Conservation (phyloP, 92 coral and sea anemone species). For the Scolanthus callimorphus region DNA sequence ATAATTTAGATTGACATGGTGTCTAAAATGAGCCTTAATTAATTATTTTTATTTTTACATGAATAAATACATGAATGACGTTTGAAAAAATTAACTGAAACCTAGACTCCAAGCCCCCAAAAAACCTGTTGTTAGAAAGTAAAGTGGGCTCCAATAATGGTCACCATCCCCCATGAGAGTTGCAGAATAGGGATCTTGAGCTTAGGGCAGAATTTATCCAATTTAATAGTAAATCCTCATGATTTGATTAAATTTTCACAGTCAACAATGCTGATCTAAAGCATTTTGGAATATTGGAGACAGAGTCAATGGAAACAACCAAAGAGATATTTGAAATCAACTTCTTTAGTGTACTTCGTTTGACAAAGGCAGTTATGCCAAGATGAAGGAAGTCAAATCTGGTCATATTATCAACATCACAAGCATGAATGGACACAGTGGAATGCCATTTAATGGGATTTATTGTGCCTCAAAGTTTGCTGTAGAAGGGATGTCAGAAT, state of each 20-base stretch:
- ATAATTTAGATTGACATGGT: too few species aligned
- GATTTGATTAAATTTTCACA: background rate
- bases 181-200: too few species aligned
- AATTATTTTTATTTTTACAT: too few species aligned
- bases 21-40: too few species aligned
- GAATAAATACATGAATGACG: too few species aligned
- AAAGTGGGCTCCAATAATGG: too few species aligned
- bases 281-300: slow-evolving; percentile 66
- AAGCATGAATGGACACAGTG: slow-evolving; percentile 62
- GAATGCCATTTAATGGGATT: slow-evolving; percentile 67
- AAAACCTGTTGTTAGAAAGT: too few species aligned
- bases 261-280: slow-evolving; percentile 91
- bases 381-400: slow-evolving; percentile 62
- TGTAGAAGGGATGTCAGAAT: slow-evolving; percentile 78
- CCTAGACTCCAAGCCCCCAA: too few species aligned
- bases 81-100: too few species aligned
- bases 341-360: slow-evolving; percentile 68
- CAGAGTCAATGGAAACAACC: slow-evolving; percentile 44
- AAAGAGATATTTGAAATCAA: slow-evolving; percentile 70
- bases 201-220: too few species aligned
- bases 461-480: slow-evolving; percentile 88
- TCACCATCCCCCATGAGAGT: too few species aligned
- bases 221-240: too few species aligned
- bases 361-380: slow-evolving; percentile 69
- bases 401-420: slow-evolving; percentile 80